Conservation (phyloP, 2,113 vertebrate genomes). For the Melanostigma gelatinosum region DNA sequence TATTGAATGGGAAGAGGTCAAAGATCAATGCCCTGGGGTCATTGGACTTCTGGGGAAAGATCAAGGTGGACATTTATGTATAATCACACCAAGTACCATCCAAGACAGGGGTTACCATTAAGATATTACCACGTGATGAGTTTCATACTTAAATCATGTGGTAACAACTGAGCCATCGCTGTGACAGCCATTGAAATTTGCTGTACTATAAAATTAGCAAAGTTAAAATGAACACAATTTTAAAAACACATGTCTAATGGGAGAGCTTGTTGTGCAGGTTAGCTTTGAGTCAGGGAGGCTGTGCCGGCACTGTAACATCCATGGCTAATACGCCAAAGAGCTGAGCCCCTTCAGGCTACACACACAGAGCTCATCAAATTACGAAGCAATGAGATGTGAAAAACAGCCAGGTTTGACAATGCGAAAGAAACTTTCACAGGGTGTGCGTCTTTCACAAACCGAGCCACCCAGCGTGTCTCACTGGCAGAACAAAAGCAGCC, state of each 20-base stretch:
- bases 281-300: constrained; percentile 13
- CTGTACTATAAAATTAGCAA: constrained; percentile 7
- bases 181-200: no score
- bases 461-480: constrained; percentile 17
- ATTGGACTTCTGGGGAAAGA: neutral
- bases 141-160: neutral
- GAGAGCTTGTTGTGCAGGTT: constrained; percentile 20
- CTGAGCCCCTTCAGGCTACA: constrained; percentile 53
- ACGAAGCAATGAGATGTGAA: constrained; percentile 54
- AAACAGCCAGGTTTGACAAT: constrained; percentile 39
- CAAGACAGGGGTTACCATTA: neutral
- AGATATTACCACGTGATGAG: neutral
- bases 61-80: neutral
- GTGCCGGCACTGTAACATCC: constrained; percentile 34
- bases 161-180: neutral
- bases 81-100: neutral
- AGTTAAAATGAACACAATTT: neutral
- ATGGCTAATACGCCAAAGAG: constrained; percentile 40
- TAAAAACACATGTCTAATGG: constrained; percentile 9
- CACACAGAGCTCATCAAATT: constrained; percentile 55
- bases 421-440: constrained; percentile 27
- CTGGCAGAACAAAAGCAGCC: constrained; percentile 35
- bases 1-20: neutral
- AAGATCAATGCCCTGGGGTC: neutral
- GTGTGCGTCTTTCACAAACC: constrained; percentile 15